A percentile compares a stretch with the other conserved stretches of the same genome.
phyloP scores from a whole-genome alignment of 2,888 invertebrate genomes.

The Molanna angustata region DNA sequence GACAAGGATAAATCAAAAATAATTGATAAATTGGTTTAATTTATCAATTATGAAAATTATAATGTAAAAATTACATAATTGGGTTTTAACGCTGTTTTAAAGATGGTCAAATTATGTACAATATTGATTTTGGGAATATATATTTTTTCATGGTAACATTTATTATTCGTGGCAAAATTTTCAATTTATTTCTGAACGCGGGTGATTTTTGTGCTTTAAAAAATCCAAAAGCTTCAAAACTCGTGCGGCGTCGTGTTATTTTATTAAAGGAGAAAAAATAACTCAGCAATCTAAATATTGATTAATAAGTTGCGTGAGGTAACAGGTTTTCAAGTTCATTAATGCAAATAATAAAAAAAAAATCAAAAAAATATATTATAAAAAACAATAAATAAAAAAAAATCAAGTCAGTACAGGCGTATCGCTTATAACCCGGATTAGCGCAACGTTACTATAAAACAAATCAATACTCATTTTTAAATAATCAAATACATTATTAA shows the following conservation, averaged over 20 bases:
- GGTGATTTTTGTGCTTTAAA: neutral
- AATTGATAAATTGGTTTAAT: no score
- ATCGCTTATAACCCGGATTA: constrained; percentile 11
- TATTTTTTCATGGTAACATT: no score
- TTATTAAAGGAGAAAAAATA: neutral
- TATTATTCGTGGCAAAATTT: neutral
- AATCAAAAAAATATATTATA: neutral
- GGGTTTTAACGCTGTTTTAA: no score
- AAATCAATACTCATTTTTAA: no score
- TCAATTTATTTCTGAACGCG: neutral
- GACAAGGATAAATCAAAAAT: no score
- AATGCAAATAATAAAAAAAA: neutral
- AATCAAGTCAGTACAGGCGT: neutral
- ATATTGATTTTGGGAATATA: no score
- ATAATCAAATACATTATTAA: no score
- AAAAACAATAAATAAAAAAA: neutral
- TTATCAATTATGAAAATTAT: no score
- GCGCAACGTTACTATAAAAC: no score
- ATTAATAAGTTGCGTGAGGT: neutral
- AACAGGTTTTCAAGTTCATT: neutral
- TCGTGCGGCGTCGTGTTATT: constrained; percentile 8
- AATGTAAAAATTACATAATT: no score
- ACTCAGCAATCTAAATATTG: neutral
- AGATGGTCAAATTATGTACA: no score
- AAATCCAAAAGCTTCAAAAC: constrained; percentile 6